A percentile compares a stretch with the other conserved stretches of the same genome.
These are phyloP conservation scores for Vombatus ursinus DNA, from an alignment of 2,113 vertebrate genomes.

Conservation along the genomic window DNA sequence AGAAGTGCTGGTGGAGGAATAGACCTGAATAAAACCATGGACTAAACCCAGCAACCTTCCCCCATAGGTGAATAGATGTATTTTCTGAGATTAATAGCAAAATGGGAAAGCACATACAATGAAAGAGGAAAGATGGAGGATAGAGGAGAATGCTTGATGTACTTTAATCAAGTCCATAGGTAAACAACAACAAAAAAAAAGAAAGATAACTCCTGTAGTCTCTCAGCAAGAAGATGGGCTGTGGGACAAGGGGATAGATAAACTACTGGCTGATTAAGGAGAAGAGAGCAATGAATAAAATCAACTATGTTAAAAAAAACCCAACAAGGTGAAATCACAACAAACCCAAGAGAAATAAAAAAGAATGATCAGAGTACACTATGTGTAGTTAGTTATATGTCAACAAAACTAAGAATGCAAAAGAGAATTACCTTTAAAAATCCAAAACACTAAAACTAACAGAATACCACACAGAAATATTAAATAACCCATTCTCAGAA, in stretches of 20 bases:
- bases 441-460: not conserved
- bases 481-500: not conserved
- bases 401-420: not conserved
- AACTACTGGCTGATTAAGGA: not conserved
- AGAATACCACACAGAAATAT: not conserved
- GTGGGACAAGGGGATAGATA: not conserved
- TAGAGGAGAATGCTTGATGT: not conserved
- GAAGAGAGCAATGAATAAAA: not conserved
- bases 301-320: not conserved
- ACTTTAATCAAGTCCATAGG: not conserved
- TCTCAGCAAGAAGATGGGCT: not conserved
- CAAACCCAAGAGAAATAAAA: not conserved
- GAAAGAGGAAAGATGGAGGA: not conserved
- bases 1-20: not conserved
- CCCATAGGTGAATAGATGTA: not conserved
- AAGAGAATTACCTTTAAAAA: not conserved
- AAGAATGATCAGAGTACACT: not conserved
- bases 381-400: not conserved
- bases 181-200: not conserved
- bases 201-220: not conserved
- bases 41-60: not conserved
- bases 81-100: not conserved
- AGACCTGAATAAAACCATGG: not conserved
- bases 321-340: not conserved
- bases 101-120: not conserved